phyloP scores from a whole-genome alignment of 1,140 invertebrate species.

The Pogonognathellus flavescens region DNA sequence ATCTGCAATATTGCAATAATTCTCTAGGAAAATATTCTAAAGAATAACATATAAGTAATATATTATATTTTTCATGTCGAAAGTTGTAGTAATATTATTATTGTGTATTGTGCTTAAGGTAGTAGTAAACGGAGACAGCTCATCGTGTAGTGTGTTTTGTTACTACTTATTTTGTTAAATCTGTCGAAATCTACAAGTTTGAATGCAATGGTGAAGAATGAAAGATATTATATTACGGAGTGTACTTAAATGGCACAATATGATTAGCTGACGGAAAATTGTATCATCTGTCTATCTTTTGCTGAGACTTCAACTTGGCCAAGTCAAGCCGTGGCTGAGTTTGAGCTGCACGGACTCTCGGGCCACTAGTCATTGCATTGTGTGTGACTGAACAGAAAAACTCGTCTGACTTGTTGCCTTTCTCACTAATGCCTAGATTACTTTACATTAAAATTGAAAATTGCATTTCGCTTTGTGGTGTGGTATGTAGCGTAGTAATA shows the following conservation, averaged over 20 bases:
- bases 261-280: conserved; percentile 43
- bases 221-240: neutral
- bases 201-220: conserved; percentile 23
- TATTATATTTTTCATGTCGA: neutral
- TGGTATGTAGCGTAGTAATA: neutral
- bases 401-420: conserved; percentile 61
- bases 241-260: conserved; percentile 48
- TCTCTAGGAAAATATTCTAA: neutral
- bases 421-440: conserved; percentile 44
- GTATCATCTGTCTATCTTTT: conserved; percentile 46
- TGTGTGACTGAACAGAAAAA: conserved; percentile 41
- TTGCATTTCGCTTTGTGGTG: conserved; percentile 28
- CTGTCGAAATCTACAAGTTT: conserved; percentile 21
- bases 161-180: conserved; percentile 33
- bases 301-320: neutral
- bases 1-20: neutral
- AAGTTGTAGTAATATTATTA: neutral
- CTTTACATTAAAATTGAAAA: conserved; percentile 53
- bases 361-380: conserved; percentile 39
- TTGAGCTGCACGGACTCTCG: neutral
- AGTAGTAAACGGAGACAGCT: neutral
- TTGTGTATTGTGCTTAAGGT: neutral
- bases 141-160: conserved; percentile 5
- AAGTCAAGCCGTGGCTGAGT: too few relatives aligned
- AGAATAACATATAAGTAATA: neutral